A percentile compares a stretch with the other conserved stretches of the same genome.
Conservation (phyloP, 1,140 invertebrate species). For the Zaprionus inermis region DNA sequence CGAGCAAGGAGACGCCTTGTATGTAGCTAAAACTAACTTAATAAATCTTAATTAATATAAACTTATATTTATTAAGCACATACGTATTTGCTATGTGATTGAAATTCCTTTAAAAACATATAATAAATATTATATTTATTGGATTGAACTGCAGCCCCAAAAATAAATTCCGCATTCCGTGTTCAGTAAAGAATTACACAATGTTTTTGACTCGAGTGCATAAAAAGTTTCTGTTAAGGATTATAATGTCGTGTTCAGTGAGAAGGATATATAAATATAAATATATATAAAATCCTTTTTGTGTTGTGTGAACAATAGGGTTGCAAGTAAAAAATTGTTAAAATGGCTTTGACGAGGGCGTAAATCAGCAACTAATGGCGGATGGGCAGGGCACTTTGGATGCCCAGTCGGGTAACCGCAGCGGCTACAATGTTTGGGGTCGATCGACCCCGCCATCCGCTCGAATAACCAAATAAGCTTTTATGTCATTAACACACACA, state of each 20-base stretch:
- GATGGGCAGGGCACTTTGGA: not conserved
- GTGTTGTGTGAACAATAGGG: not conserved
- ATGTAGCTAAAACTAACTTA: too few species aligned
- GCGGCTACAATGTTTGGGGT: not conserved
- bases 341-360: constrained; percentile 1
- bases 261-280: not conserved
- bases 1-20: not conserved
- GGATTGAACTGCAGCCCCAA: too few species aligned
- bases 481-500: constrained; percentile 18
- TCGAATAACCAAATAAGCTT: constrained; percentile 12
- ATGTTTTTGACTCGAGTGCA: not conserved
- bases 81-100: too few species aligned
- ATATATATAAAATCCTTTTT: not conserved
- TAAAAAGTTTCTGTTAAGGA: not conserved
- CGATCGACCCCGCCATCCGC: not conserved
- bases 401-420: not conserved
- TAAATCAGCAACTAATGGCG: constrained; percentile 15
- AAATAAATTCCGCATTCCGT: too few species aligned
- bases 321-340: not conserved
- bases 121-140: too few species aligned
- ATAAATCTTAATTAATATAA: too few species aligned
- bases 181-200: too few species aligned
- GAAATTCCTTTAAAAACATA: too few species aligned
- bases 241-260: not conserved
- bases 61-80: too few species aligned